phyloP scores from a whole-genome alignment of 2,113 vertebrate genomes.

The Ceratotherium simum region DNA sequence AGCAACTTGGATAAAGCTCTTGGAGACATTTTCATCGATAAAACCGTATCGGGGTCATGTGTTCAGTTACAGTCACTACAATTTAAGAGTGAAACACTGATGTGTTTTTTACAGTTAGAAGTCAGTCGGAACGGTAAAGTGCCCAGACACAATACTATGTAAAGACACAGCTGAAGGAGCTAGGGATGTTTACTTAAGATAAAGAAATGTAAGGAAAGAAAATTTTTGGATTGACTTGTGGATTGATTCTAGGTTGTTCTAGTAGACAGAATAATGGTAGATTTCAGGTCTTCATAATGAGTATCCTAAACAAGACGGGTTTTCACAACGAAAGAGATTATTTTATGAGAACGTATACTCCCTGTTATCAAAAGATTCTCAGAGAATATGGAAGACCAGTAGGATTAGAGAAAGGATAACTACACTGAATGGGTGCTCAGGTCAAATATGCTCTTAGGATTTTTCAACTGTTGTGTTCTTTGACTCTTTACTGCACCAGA shows the following conservation, averaged over 20 bases:
- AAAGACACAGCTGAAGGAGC: neutral
- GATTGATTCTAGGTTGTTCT: neutral
- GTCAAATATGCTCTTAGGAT: neutral
- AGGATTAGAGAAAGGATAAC: neutral
- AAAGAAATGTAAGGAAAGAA: neutral
- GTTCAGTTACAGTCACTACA: neutral
- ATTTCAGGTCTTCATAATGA: neutral
- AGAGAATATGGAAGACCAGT: neutral
- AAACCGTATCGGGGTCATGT: neutral
- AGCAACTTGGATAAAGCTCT: neutral
- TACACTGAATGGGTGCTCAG: neutral
- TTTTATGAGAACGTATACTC: neutral
- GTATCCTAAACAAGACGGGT: neutral
- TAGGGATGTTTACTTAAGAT: neutral
- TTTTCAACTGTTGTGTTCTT: neutral
- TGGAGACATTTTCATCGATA: neutral
- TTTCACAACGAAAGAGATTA: neutral
- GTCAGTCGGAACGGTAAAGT: neutral
- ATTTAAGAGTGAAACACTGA: neutral
- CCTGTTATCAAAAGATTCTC: neutral
- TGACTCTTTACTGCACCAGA: neutral
- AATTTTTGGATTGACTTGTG: neutral
- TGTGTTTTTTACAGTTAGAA: neutral
- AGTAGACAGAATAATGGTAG: neutral
- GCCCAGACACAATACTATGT: neutral